Percentiles rank a stretch among this genome's conserved stretches.
Conservation (phyloP, 2,113 vertebrate species). For the Hippoglossus stenolepis region DNA sequence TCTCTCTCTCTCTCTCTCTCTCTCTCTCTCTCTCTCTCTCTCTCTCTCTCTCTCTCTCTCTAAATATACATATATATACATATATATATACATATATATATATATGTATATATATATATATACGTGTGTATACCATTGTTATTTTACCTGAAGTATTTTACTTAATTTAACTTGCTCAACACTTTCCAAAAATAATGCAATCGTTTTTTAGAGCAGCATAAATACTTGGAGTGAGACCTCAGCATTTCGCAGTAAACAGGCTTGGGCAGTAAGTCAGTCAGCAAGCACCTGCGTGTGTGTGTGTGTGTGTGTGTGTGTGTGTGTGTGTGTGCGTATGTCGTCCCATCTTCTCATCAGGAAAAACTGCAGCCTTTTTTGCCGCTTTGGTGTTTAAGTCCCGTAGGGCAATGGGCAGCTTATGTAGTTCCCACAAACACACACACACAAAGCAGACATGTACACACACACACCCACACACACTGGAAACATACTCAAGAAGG, state of each 20-base stretch:
- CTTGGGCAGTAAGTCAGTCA: constrained; percentile 50
- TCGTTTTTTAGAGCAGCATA: not conserved
- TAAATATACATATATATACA: not conserved
- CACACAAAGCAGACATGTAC: constrained; percentile 38
- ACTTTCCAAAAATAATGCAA: not conserved
- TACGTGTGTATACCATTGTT: not conserved
- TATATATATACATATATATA: too few relatives aligned
- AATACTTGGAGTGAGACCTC: constrained; percentile 40
- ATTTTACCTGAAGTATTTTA: not conserved
- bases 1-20: not conserved
- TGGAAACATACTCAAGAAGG: constrained; percentile 73
- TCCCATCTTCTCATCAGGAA: constrained; percentile 63
- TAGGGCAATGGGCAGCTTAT: constrained; percentile 73
- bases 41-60: not conserved
- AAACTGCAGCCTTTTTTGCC: constrained; percentile 47
- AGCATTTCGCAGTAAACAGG: constrained; percentile 57
- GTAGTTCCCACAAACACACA: constrained; percentile 62
- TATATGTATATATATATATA: not conserved
- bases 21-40: too few relatives aligned
- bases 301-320: constrained; percentile 26
- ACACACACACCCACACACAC: constrained; percentile 36
- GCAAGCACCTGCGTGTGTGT: constrained; percentile 12
- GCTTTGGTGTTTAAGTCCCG: constrained; percentile 62
- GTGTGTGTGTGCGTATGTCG: constrained; percentile 30
- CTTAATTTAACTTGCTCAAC: constrained; percentile 1